Evolutionary conservation across 1,140 invertebrate genomes (phyloP).

Genomic region (Drosophila sp.): DNA sequence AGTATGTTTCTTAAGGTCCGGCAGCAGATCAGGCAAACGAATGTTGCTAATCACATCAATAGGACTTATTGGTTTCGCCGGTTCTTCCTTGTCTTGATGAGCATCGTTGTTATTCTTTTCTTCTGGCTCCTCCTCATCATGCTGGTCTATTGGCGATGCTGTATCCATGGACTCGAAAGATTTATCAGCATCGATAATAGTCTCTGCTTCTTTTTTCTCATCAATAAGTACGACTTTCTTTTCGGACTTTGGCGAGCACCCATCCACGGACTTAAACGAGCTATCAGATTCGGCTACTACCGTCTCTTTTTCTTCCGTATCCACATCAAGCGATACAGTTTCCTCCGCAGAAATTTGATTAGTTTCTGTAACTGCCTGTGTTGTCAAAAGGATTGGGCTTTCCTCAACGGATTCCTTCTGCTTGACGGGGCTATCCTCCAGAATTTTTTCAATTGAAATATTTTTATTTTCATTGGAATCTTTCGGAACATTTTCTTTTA

Average conservation of each 20-base stretch:
- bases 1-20: not conserved
- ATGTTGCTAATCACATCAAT: not conserved
- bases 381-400: not conserved
- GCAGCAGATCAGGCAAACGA: conserved; percentile 1
- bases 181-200: not conserved
- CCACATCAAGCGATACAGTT: not conserved
- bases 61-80: not conserved
- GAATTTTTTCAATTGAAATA: not conserved
- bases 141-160: not conserved
- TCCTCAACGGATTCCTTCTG: not conserved
- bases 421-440: not conserved
- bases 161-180: not conserved
- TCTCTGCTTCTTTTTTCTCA: not conserved
- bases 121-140: not conserved
- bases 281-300: not conserved
- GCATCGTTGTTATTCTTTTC: not conserved
- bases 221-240: not conserved
- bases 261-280: not conserved
- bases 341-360: not conserved
- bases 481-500: no score
- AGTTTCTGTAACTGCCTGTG: not conserved
- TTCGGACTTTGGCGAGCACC: not conserved
- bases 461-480: not conserved
- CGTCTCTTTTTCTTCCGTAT: not conserved
- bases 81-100: no score